Conservation (phyloP, 2,888 invertebrate genomes). For the Aleiodes leptofemur region DNA sequence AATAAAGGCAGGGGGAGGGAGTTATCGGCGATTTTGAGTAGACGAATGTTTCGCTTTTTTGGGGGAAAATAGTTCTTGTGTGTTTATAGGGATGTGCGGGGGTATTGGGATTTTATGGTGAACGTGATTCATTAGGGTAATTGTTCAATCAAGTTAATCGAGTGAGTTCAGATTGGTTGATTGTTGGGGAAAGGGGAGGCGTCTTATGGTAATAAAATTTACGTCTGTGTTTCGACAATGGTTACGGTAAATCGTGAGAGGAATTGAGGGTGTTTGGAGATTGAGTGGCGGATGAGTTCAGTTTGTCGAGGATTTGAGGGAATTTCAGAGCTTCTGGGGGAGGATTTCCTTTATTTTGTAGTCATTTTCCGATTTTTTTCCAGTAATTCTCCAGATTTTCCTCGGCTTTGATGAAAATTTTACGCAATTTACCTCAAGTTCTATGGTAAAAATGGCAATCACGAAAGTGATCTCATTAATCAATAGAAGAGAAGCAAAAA, state of each 20-base stretch:
- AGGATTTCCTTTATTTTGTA: no score
- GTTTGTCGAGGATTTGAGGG: not conserved
- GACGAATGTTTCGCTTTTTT: not conserved
- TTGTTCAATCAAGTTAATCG: slow-evolving; percentile 73
- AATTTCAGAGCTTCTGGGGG: no score
- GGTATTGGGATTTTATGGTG: slow-evolving; percentile 16
- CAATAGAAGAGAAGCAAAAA: no score
- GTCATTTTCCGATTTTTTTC: no score
- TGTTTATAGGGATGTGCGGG: no score
- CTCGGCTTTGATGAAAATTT: no score
- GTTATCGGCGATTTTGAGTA: not conserved
- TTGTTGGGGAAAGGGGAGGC: not conserved
- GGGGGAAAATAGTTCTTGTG: slow-evolving; percentile 17
- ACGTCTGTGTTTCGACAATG: slow-evolving; percentile 23
- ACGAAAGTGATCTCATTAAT: no score
- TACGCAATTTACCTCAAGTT: no score
- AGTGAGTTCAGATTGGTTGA: slow-evolving; percentile 44
- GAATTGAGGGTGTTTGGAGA: slow-evolving; percentile 3
- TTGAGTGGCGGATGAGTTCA: not conserved
- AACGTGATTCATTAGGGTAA: slow-evolving; percentile 69
- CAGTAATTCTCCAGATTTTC: no score
- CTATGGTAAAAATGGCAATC: no score
- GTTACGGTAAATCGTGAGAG: slow-evolving; percentile 7
- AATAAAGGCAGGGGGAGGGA: not conserved
- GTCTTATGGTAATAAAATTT: slow-evolving; percentile 29